phyloP scores from a whole-genome alignment of 2,797 vertebrate species.

The Otolemur crassicaudatus region DNA sequence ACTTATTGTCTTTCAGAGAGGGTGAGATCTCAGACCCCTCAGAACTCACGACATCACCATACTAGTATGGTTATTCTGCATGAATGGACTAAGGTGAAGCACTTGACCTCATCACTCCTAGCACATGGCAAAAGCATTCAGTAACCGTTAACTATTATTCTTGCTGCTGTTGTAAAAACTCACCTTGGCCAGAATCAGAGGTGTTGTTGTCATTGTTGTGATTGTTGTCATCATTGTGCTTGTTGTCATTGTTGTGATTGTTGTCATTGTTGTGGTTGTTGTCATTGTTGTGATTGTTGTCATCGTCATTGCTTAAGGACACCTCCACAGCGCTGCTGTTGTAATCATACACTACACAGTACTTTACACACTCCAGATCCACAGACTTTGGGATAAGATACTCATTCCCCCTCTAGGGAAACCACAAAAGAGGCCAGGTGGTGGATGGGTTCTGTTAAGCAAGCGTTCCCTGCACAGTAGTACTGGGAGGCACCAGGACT shows the following conservation, averaged over 20 bases:
- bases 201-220: not conserved
- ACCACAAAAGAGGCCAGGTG: conserved; percentile 56
- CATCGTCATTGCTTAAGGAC: too few relatives aligned
- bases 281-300: not conserved
- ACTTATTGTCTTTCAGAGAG: not conserved
- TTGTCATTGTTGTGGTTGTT: too few relatives aligned
- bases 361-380: conserved; percentile 90
- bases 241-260: not conserved
- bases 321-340: conserved; percentile 83
- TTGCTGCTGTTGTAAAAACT: accelerated
- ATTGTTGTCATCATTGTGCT: too few relatives aligned
- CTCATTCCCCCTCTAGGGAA: conserved; percentile 84
- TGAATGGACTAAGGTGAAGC: not conserved
- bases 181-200: conserved; percentile 60
- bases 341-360: conserved; percentile 93
- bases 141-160: not conserved
- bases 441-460: not conserved
- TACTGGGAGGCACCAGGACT: not conserved
- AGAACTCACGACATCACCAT: too few relatives aligned
- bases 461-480: not conserved
- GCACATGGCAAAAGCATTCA: accelerated
- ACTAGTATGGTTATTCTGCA: not conserved
- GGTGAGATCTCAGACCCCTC: not conserved
- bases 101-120: not conserved
- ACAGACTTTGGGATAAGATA: conserved; percentile 88